Evolutionary conservation across 1,140 invertebrate genomes (phyloP).

Genomic region (Ceratitis capitata): DNA sequence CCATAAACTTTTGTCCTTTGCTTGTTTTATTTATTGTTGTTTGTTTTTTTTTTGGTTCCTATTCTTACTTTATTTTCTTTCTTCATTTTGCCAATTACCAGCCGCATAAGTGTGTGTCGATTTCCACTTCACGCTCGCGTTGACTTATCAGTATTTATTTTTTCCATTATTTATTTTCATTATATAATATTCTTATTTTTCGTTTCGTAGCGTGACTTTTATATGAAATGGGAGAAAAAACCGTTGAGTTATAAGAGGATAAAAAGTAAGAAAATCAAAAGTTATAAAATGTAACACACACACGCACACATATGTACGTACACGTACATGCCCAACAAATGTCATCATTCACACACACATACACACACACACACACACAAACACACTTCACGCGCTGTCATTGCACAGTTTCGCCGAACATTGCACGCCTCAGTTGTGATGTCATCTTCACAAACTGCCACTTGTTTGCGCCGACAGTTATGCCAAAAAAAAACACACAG

Average conservation of each 20-base stretch:
- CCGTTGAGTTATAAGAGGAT: not conserved
- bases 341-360: not conserved
- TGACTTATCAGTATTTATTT: not conserved
- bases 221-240: slow-evolving; percentile 14
- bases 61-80: not conserved
- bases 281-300: not conserved
- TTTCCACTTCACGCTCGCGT: slow-evolving; percentile 1
- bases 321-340: not conserved
- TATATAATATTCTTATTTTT: not conserved
- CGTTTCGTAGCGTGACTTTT: not conserved
- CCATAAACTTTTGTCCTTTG: not conserved
- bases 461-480: not conserved
- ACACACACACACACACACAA: not conserved
- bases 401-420: not conserved
- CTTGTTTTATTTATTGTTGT: not conserved
- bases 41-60: not conserved
- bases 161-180: not conserved
- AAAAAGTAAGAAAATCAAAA: slow-evolving; percentile 20
- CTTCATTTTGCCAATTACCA: slow-evolving; percentile 20
- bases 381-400: no score
- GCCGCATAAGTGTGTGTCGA: slow-evolving; percentile 9
- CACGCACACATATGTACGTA: not conserved
- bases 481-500: not conserved
- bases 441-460: slow-evolving; percentile 6
- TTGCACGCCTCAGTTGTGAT: not conserved